A percentile compares a stretch with the other conserved stretches of the same genome.
Evolutionary conservation across 2,797 vertebrate genomes (phyloP).

Genomic region (Astyanax mexicanus): DNA sequence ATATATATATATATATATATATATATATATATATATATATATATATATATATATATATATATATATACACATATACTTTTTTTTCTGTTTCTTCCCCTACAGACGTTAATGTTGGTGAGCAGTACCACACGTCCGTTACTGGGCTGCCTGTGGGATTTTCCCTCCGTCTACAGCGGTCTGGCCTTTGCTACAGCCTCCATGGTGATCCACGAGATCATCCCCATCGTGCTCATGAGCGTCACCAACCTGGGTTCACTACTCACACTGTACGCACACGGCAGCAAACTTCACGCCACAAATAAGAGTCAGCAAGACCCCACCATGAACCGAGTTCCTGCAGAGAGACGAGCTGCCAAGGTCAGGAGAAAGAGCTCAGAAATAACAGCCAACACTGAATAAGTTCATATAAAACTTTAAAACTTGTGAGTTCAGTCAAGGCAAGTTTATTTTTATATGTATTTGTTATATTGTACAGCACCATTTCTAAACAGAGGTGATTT

Average conservation of each 20-base stretch:
- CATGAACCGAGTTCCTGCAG: constrained; percentile 75
- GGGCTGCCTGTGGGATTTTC: constrained; percentile 85
- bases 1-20: too few species aligned
- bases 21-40: too few species aligned
- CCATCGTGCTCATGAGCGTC: constrained; percentile 78
- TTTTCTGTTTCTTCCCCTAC: constrained; percentile 10
- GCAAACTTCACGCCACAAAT: constrained; percentile 31
- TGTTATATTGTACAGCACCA: too few species aligned
- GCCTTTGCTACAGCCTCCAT: constrained; percentile 80
- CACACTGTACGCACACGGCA: constrained; percentile 75
- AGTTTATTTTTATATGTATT: too few species aligned
- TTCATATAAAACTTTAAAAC: too few species aligned
- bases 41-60: too few species aligned
- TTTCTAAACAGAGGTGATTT: too few species aligned
- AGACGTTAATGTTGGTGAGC: constrained; percentile 82
- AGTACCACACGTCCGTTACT: constrained; percentile 81
- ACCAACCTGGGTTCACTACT: constrained; percentile 81
- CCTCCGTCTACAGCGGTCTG: constrained; percentile 70
- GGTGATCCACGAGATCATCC: constrained; percentile 80
- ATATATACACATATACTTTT: too few species aligned
- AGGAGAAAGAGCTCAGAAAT: constrained; percentile 19
- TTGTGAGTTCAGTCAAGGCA: too few species aligned
- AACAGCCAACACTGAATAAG: background rate
- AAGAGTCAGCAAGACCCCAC: constrained; percentile 53
- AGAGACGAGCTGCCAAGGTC: constrained; percentile 82